A percentile compares a stretch with the other conserved stretches of the same genome.
These are phyloP conservation scores for Corbicula japonica DNA, from an alignment of 2,888 invertebrate species.

Conservation along the genomic window DNA sequence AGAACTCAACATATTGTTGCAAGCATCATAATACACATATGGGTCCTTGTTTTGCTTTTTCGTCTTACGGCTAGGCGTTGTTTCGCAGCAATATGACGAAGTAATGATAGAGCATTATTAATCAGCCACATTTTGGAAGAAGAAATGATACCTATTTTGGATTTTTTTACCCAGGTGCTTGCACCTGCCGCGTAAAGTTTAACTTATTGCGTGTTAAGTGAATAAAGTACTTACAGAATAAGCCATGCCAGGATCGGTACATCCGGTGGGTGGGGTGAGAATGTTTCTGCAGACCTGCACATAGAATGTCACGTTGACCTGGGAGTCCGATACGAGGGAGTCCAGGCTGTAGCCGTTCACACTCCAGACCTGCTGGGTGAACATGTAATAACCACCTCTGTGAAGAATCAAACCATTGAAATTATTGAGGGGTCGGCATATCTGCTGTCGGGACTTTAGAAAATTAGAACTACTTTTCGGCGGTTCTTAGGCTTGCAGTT, in stretches of 20 bases:
- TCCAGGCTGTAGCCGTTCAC: slow-evolving; percentile 61
- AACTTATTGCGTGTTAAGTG: background rate
- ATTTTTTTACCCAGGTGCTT: too few species aligned
- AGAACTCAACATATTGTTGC: too few species aligned
- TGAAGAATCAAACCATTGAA: background rate
- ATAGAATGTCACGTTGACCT: slow-evolving; percentile 64
- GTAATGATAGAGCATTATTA: too few species aligned
- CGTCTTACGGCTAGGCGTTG: background rate
- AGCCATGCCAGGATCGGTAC: slow-evolving; percentile 50
- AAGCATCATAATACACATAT: background rate
- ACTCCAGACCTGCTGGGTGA: slow-evolving; percentile 56
- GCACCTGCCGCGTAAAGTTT: background rate
- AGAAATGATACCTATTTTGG: too few species aligned
- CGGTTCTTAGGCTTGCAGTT: too few species aligned
- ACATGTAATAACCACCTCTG: slow-evolving; percentile 57
- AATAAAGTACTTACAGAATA: slow-evolving; percentile 50
- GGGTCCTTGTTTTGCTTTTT: background rate
- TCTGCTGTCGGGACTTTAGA: too few species aligned
- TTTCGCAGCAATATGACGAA: too few species aligned
- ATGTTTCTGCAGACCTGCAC: slow-evolving; percentile 63
- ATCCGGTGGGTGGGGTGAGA: slow-evolving; percentile 41
- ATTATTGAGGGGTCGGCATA: too few species aligned
- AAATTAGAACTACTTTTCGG: too few species aligned
- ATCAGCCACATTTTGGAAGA: too few species aligned
- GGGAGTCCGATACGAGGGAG: slow-evolving; percentile 57